phyloP scores from a whole-genome alignment of 2,888 invertebrate species.

The Eledone cirrhosa region DNA sequence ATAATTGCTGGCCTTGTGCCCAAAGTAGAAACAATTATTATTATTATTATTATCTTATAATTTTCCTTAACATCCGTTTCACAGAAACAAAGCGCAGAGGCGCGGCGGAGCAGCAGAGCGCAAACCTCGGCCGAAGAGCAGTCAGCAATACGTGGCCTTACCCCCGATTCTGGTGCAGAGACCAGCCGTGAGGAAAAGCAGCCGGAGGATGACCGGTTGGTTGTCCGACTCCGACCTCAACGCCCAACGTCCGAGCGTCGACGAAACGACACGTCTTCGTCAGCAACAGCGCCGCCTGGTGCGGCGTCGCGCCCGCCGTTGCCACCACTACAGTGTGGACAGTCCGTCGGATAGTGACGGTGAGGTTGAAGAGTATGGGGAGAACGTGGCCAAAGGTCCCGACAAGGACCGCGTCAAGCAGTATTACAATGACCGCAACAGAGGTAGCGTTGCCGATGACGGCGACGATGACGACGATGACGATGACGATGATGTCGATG shows the following conservation, averaged over 20 bases:
- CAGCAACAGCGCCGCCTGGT: constrained; percentile 1
- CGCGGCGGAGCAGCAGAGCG: background rate
- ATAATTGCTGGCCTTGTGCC: no score
- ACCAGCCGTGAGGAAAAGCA: background rate
- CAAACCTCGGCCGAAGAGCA: no score
- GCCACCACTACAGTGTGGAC: no score
- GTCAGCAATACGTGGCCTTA: background rate
- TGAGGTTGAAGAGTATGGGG: background rate
- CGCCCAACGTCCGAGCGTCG: background rate
- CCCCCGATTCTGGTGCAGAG: background rate
- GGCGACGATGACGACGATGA: background rate
- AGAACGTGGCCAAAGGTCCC: background rate
- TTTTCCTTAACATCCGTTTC: constrained; percentile 20
- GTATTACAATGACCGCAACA: background rate
- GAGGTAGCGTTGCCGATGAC: background rate
- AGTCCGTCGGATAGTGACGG: no score
- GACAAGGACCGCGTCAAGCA: background rate
- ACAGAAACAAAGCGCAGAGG: background rate
- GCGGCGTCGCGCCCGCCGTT: background rate
- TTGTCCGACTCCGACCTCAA: constrained; percentile 9
- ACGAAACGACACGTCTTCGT: constrained; percentile 4
- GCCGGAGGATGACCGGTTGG: constrained; percentile 11
- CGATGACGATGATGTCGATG: background rate
- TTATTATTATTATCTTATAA: background rate
- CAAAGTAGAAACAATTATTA: no score